Percentiles rank a stretch among this genome's conserved stretches.
Evolutionary conservation across 2,113 vertebrate genomes (phyloP).

Genomic region (Oryzias curvinotus): DNA sequence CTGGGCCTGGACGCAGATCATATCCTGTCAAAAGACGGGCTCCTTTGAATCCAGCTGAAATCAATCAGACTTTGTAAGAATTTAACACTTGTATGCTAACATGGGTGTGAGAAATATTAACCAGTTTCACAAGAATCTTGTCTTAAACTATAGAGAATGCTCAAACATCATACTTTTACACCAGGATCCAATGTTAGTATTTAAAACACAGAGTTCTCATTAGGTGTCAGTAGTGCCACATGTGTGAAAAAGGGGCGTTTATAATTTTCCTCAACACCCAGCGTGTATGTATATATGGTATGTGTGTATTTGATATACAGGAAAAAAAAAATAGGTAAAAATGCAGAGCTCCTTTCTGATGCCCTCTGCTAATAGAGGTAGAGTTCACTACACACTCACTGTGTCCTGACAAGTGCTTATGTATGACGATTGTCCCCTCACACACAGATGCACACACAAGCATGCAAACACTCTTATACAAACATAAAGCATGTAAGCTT

Average conservation of each 20-base stretch:
- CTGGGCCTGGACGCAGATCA: slow-evolving; percentile 39
- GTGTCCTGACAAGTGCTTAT: slow-evolving; percentile 39
- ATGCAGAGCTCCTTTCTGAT: slow-evolving; percentile 29
- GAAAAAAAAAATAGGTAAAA: neutral
- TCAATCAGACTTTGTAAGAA: slow-evolving; percentile 47
- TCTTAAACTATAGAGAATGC: slow-evolving; percentile 33
- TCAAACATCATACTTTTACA: slow-evolving; percentile 41
- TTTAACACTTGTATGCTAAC: slow-evolving; percentile 41
- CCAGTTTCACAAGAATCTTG: slow-evolving; percentile 30
- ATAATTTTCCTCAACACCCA: slow-evolving; percentile 54
- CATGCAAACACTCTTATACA: slow-evolving; percentile 23
- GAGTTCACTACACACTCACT: slow-evolving; percentile 15
- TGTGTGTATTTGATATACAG: slow-evolving; percentile 46
- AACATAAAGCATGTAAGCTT: slow-evolving; percentile 51
- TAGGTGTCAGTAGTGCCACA: slow-evolving; percentile 44
- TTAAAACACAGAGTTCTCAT: slow-evolving; percentile 54
- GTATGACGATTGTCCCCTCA: slow-evolving; percentile 38
- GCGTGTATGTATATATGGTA: slow-evolving; percentile 67
- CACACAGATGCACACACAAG: slow-evolving; percentile 25
- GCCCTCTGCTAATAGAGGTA: slow-evolving; percentile 22
- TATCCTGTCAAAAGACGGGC: slow-evolving; percentile 36
- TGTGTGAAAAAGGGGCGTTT: slow-evolving; percentile 41
- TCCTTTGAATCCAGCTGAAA: slow-evolving; percentile 47
- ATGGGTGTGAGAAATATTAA: slow-evolving; percentile 39
- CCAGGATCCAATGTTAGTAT: slow-evolving; percentile 43